A percentile compares a stretch with the other conserved stretches of the same genome.
Conservation (phyloP, 2,113 vertebrate species). For the Alosa alosa region DNA sequence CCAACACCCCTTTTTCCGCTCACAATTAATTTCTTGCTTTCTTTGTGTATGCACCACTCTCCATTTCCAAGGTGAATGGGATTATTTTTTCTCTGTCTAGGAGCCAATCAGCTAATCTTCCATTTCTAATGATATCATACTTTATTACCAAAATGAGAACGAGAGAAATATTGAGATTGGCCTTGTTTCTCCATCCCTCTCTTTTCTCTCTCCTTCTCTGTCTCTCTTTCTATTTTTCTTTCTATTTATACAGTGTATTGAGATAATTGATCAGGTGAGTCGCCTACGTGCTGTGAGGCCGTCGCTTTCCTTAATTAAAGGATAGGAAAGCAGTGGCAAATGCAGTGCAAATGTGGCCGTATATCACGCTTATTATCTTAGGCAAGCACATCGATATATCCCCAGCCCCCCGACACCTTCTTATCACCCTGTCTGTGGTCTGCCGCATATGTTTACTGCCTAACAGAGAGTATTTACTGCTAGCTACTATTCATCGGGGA, state of each 20-base stretch:
- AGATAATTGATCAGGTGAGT: constrained; percentile 61
- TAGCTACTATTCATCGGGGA: background rate
- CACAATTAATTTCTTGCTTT: constrained; percentile 16
- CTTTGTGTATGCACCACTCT: background rate
- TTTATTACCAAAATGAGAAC: constrained; percentile 21
- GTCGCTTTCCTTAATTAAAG: constrained; percentile 62
- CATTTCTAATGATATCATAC: constrained; percentile 26
- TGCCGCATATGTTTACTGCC: background rate
- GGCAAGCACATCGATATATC: constrained; percentile 46
- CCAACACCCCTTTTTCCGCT: constrained; percentile 37
- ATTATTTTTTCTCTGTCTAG: constrained; percentile 31
- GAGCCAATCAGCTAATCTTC: constrained; percentile 49
- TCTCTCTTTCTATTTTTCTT: constrained; percentile 31
- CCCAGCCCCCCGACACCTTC: constrained; percentile 18
- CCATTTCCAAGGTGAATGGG: background rate
- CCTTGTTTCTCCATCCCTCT: constrained; percentile 5
- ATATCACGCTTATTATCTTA: constrained; percentile 56
- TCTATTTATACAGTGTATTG: constrained; percentile 30
- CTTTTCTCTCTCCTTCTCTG: constrained; percentile 35
- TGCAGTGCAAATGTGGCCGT: constrained; percentile 56
- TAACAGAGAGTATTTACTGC: background rate
- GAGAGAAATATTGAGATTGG: background rate
- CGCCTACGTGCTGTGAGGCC: constrained; percentile 38
- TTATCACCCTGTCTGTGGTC: background rate
- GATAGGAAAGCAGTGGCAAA: constrained; percentile 53